Evolutionary conservation across 2,888 invertebrate species (phyloP).

Genomic region (Saturnia pavonia): DNA sequence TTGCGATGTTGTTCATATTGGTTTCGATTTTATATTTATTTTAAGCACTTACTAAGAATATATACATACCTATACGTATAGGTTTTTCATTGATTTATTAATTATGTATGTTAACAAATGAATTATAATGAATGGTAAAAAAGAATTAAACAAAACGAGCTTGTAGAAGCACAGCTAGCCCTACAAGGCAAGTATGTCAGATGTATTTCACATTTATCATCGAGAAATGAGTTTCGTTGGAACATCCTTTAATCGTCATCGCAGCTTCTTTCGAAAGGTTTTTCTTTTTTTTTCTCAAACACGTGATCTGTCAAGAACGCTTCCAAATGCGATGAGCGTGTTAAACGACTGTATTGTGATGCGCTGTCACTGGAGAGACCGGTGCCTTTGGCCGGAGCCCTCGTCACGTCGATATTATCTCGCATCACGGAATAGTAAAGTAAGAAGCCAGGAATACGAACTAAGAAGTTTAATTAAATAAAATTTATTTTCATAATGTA

Average conservation of each 20-base stretch:
- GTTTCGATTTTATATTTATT: too few relatives aligned
- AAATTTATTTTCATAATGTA: background rate
- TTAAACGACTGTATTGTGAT: slow-evolving; percentile 77
- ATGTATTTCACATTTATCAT: slow-evolving; percentile 31
- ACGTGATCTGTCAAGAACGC: slow-evolving; percentile 70
- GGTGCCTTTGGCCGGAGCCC: slow-evolving; percentile 61
- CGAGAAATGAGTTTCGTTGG: slow-evolving; percentile 33
- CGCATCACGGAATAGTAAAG: slow-evolving; percentile 47
- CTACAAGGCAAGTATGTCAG: background rate
- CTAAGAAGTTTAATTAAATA: background rate
- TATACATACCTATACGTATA: too few relatives aligned
- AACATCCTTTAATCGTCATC: slow-evolving; percentile 20
- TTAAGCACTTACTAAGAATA: too few relatives aligned
- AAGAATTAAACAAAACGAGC: background rate
- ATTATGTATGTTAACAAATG: too few relatives aligned
- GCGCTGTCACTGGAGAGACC: slow-evolving; percentile 65
- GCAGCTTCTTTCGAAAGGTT: slow-evolving; percentile 30
- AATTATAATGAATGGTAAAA: too few relatives aligned
- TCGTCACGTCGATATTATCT: slow-evolving; percentile 61
- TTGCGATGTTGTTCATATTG: too few relatives aligned
- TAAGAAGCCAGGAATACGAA: slow-evolving; percentile 42
- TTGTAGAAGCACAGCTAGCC: background rate
- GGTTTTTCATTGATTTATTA: too few relatives aligned
- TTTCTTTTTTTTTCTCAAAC: slow-evolving; percentile 46
- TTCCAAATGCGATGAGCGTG: slow-evolving; percentile 75